Base-by-base conservation (phyloP, 2,797 vertebrate genomes). In the Molothrus ater region DNA sequence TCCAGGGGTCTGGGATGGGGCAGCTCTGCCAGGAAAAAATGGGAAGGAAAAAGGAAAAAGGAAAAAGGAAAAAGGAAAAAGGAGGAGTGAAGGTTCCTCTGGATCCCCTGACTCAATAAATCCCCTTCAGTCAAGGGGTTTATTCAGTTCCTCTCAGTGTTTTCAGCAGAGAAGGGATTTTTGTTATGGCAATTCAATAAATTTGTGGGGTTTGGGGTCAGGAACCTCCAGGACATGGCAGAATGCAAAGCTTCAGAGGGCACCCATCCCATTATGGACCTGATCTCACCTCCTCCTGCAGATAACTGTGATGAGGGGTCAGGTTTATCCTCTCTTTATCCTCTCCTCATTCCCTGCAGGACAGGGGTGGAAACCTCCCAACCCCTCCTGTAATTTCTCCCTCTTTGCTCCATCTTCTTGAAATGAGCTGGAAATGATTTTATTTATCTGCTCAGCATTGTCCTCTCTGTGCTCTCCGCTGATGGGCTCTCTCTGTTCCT, bases 81-180 rank as follows among this genome's bases (percentile, higher is more conserved):
- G 32, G 42, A 81, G 18, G 12, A 50, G 7, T 21, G n/a, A 28
- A 53, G 15, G 24, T 22, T 9, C 36, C 40, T 78, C 54, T 42
- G 90, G 47, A 73, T 40, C 29, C 32, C 60, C 80, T 80, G 83
- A 92, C 32, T 80, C 74, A 68, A 90, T 57, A 83, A 97, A 92
- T 92, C 71, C 57, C 64, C 68, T 92, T 90, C 56, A 80, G 36
- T 84, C 68, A 74, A 76, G 82, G 73, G 75, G 19, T 91, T 95
- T 90, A 71, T 92, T 89, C 73, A 29, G 70, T 84, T 93, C 83
- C 50, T 92, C 59, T 72, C 50, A 17, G 45, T 91, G 15, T 79
- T 92, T 95, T 78, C 82, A 80, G 80, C 79, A 73, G 43, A 34
- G 40, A 42, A 90, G 22, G 43, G 50, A 60, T 87, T 95, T 95